A percentile compares a stretch with the other conserved stretches of the same genome.
Conservation (phyloP, 2,888 invertebrate species). For the Rhamnusium bicolor region DNA sequence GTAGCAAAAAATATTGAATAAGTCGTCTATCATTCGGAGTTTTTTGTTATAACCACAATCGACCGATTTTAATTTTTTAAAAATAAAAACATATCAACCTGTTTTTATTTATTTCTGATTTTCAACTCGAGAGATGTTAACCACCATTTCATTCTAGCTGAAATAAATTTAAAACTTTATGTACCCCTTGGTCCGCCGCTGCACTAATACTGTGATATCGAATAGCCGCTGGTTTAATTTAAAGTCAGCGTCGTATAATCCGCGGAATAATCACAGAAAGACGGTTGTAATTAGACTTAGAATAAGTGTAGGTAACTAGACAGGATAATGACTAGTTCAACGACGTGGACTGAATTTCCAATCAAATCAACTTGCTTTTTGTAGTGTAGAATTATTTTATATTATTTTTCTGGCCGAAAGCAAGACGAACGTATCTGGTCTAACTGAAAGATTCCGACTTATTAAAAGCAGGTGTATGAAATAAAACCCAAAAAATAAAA, state of each 20-base stretch:
- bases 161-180: no score
- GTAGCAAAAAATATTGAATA: no score
- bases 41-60: no score
- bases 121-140: no score
- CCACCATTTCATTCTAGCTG: no score
- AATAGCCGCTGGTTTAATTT: conserved; percentile 30
- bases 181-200: not conserved
- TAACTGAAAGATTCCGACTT: not conserved
- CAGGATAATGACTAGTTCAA: conserved; percentile 34
- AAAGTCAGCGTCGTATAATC: conserved; percentile 28
- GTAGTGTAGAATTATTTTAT: conserved; percentile 2
- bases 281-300: conserved; percentile 35
- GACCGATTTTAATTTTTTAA: no score
- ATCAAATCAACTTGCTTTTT: conserved; percentile 25
- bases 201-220: conserved; percentile 7
- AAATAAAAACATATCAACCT: no score
- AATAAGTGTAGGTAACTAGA: conserved; percentile 38
- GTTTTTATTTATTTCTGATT: no score
- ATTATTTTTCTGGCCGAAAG: not conserved
- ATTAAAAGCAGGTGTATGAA: no score
- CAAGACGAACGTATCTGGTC: not conserved
- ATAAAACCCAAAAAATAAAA: no score
- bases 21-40: no score
- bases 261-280: conserved; percentile 29
- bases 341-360: conserved; percentile 24